Base-by-base conservation (phyloP, 2,888 invertebrate genomes). In the Hymenopus coronatus region DNA sequence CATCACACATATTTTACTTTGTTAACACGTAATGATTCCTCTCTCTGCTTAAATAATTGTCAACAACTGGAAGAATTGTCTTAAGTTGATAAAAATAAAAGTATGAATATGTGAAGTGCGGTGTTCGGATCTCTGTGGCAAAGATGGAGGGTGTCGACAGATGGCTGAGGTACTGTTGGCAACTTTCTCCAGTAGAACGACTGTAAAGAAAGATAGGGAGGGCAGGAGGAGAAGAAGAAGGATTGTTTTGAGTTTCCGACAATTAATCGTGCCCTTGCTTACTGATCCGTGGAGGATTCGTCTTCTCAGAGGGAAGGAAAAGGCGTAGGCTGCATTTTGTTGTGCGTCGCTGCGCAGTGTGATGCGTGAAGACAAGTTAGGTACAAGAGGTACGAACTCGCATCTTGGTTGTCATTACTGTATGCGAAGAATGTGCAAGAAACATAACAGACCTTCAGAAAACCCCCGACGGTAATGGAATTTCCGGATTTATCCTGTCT, bases 201-300 rank as follows among this genome's bases (percentile, higher is more conserved):
- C 20, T 27, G 84, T 28, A 84, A 84, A 25, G 33, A 84, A 84
- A 33, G 27, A 84, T 25, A 25, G 82, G 54, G 54, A 25, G 20
- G 20, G 25, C 40, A 86, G 81, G 30, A n/a, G n/a, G 70, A 81
- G n/a, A 54, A 82, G 25, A 82, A 81, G 87, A 82, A 81, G 81
- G 30, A 87, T 87, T 87, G 87, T 87, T 87, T 87, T 87, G 81
- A n/a, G 28, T 87, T 87, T 87, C 87, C 87, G 87, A 28, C 87
- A 87, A 87, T 87, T 87, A 87, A 87, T 87, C 87, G 87, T 87
- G 81, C 46, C 82, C 30, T 25, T 87, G 87, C 28, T 82, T 82
- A 87, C 87, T 87, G 87, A 87, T 87, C 81, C 82, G 81, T 87
- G 20, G 20, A 81, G 82, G 82, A 87, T 87, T 87, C 87, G 81